Evolutionary conservation across 2,113 vertebrate species (phyloP).

Genomic region (Gavia stellata): DNA sequence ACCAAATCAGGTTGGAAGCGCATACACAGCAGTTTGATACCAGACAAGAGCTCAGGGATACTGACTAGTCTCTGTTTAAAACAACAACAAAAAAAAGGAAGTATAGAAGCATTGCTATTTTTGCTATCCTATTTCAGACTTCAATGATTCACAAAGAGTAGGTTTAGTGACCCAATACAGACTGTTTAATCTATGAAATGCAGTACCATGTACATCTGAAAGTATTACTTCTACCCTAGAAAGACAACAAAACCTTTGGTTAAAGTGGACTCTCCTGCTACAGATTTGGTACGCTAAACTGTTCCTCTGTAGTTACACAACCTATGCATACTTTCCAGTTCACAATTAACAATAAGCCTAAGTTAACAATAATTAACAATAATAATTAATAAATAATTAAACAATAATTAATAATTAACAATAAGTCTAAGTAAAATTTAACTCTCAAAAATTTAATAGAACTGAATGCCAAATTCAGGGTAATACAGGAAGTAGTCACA

Average conservation of each 20-base stretch:
- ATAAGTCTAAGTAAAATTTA: neutral
- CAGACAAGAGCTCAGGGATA: slow-evolving; percentile 95
- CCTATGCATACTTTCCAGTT: neutral
- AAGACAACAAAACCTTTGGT: neutral
- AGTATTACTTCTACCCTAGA: neutral
- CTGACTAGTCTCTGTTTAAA: slow-evolving; percentile 86
- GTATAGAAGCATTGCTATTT: neutral
- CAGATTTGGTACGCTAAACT: neutral
- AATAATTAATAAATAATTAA: too few relatives aligned
- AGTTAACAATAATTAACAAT: too few relatives aligned
- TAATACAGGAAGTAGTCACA: neutral
- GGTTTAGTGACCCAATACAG: neutral
- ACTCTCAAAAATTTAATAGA: neutral
- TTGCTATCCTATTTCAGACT: neutral
- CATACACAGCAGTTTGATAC: slow-evolving; percentile 97
- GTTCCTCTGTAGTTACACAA: neutral
- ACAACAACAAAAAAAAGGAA: neutral
- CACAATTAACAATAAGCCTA: neutral
- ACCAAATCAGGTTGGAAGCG: slow-evolving; percentile 95
- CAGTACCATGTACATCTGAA: neutral
- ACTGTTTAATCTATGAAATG: neutral
- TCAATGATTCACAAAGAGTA: neutral
- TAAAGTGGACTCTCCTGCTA: neutral
- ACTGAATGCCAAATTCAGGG: neutral
- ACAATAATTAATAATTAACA: too few relatives aligned